Percentiles rank a stretch among this genome's conserved stretches.
Evolutionary conservation across 2,888 invertebrate genomes (phyloP).

Genomic region (Clistopyga incitator): DNA sequence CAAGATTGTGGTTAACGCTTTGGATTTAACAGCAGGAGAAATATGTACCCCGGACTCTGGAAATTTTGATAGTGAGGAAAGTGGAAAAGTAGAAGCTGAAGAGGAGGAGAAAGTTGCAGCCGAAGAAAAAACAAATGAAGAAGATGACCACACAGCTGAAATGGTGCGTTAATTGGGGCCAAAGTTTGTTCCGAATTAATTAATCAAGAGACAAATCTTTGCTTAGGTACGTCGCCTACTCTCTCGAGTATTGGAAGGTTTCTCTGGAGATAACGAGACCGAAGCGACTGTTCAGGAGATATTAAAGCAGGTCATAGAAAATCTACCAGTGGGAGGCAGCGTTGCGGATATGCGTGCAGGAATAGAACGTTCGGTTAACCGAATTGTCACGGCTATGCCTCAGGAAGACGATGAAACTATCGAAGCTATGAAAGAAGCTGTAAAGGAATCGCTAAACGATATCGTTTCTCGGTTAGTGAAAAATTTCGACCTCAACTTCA

Average conservation of each 20-base stretch:
- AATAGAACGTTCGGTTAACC: constrained; percentile 67
- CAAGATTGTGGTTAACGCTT: constrained; percentile 7
- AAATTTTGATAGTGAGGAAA: constrained; percentile 44
- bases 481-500: background rate
- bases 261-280: constrained; percentile 48
- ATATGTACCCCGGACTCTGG: constrained; percentile 3
- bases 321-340: constrained; percentile 58
- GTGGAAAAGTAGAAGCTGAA: constrained; percentile 11
- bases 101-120: constrained; percentile 5
- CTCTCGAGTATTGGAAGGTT: constrained; percentile 63
- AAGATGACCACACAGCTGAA: constrained; percentile 63
- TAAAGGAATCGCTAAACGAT: constrained; percentile 67
- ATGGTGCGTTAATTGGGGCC: constrained; percentile 55
- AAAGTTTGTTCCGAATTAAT: background rate
- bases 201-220: constrained; percentile 29
- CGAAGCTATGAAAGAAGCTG: constrained; percentile 57
- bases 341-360: constrained; percentile 61
- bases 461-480: constrained; percentile 63
- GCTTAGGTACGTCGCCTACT: constrained; percentile 63
- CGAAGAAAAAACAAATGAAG: constrained; percentile 46
- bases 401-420: constrained; percentile 58
- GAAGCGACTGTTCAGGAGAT: constrained; percentile 59
- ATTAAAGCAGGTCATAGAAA: constrained; percentile 63
- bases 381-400: constrained; percentile 60
- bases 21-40: constrained; percentile 27